Evolutionary conservation across 2,797 vertebrate species (phyloP), one percentile per base, ranked within the genome.

Genomic region (Molossus molossus): DNA sequence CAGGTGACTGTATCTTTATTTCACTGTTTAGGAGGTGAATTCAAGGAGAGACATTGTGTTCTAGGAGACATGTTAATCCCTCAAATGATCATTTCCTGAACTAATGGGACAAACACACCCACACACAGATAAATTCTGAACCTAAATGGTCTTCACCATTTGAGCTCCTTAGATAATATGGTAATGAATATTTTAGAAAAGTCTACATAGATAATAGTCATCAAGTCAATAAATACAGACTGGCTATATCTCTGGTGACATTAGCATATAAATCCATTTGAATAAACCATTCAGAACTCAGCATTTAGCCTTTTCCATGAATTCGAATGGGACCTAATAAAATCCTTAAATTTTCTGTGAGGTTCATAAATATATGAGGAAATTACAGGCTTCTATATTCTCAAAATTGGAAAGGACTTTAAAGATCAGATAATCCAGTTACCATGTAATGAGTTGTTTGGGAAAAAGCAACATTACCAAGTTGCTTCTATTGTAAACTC

Each of bases 31-130:
- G 21, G 65, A 97, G 91, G 98, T 98, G 94, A 97, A 97, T 97
- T 98, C 95, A 97, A 97, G 94, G 86, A 96, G 77, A 98, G 58
- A 45, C 48, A 92, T 40, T 95, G 65, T 45, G 20, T 90, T 94
- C 69, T 40, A 96, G 91, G 81, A 95, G 77, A 40, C 15, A 45
- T 73, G 70, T 58, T 92, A 96, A 92, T n/a, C 5, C 94, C 82
- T 73, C 33, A 62, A 65, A 67, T 62, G 85, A 76, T 72, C 57
- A 85, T 95, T 97, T 84, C 48, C 21, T 97, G 21, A 90, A 5
- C 33, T 94, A 88, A 76, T 23, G 33, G 60, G 62, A 70, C 53
- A 95, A 72, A 87, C n/a, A 79, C 11, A 55, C 6, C 5, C 14
- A 86, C 27, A 58, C 15, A 13, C 6, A 80, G 48, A 82, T 67